phyloP scores from a whole-genome alignment of 2,797 vertebrate genomes.

The Nothura maculosa region DNA sequence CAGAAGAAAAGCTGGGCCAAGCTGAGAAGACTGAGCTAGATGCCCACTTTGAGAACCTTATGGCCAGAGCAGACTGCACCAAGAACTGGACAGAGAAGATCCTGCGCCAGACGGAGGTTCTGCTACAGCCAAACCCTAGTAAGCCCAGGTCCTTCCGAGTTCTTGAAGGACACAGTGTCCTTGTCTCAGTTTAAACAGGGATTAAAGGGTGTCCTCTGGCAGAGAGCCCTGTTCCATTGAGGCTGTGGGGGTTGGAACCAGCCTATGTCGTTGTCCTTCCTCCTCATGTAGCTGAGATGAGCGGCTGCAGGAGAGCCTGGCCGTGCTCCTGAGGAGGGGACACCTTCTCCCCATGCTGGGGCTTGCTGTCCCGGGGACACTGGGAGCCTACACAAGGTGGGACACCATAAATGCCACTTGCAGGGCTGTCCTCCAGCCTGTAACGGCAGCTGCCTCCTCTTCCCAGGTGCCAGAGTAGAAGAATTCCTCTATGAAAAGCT shows the following conservation, averaged over 20 bases:
- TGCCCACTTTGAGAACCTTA: constrained; percentile 92
- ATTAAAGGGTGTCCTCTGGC: background rate
- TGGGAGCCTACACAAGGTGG: background rate
- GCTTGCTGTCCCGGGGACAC: background rate
- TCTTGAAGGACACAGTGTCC: background rate
- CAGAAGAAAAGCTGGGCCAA: constrained; percentile 94
- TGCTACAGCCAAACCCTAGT: constrained; percentile 97
- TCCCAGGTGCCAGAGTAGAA: constrained; percentile 91
- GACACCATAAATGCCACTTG: background rate
- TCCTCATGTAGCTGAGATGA: background rate
- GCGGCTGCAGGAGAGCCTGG: background rate
- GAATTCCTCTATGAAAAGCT: constrained; percentile 97
- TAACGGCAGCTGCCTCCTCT: background rate
- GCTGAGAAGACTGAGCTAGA: constrained; percentile 95
- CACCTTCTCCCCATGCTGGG: background rate
- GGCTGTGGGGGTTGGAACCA: background rate
- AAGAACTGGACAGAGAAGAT: constrained; percentile 97
- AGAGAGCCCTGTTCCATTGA: background rate
- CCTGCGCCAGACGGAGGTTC: constrained; percentile 90
- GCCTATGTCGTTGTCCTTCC: background rate
- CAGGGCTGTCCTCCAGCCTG: background rate
- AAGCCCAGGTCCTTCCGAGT: constrained; percentile 41
- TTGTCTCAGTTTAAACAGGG: background rate
- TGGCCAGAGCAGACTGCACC: constrained; percentile 92
- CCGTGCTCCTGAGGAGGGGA: background rate